These are phyloP conservation scores for Scaptomyza cyrtandrae DNA, from an alignment of 2,888 invertebrate species.

Conservation along the genomic window DNA sequence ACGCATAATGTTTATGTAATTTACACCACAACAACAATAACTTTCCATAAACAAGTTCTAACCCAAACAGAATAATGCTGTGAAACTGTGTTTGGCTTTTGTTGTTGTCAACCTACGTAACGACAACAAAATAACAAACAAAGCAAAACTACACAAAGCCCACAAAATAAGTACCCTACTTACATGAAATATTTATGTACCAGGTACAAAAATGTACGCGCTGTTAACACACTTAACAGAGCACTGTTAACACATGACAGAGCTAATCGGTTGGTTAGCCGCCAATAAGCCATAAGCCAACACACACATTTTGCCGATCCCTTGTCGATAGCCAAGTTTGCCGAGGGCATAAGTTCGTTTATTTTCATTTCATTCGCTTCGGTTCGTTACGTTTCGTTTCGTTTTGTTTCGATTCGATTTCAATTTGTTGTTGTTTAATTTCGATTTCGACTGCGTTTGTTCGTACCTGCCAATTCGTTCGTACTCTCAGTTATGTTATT, in stretches of 20 bases:
- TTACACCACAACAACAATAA: constrained; percentile 29
- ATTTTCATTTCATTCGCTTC: constrained; percentile 27
- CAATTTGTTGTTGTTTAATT: constrained; percentile 28
- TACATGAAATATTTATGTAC: neutral
- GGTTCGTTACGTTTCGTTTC: neutral
- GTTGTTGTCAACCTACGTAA: no score
- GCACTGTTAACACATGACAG: constrained; percentile 21
- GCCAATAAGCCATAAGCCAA: constrained; percentile 44
- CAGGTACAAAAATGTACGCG: constrained; percentile 2
- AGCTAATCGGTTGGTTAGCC: constrained; percentile 49
- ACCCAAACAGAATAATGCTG: constrained; percentile 12
- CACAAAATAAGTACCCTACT: neutral
- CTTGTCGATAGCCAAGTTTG: constrained; percentile 7
- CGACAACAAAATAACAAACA: constrained; percentile 13
- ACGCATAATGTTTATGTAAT: constrained; percentile 71
- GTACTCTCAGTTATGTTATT: constrained; percentile 37
- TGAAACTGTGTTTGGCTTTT: constrained; percentile 17
- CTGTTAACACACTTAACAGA: constrained; percentile 25
- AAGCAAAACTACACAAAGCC: constrained; percentile 8
- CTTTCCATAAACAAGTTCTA: constrained; percentile 43
- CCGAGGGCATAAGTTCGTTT: constrained; percentile 40
- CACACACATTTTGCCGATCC: constrained; percentile 42
- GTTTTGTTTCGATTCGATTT: constrained; percentile 52
- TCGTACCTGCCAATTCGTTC: constrained; percentile 41
- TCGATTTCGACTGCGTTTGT: constrained; percentile 47